A percentile compares a stretch with the other conserved stretches of the same genome.
Evolutionary conservation across 2,888 invertebrate species (phyloP).

Genomic region (Pristionchus fissidentatus): DNA sequence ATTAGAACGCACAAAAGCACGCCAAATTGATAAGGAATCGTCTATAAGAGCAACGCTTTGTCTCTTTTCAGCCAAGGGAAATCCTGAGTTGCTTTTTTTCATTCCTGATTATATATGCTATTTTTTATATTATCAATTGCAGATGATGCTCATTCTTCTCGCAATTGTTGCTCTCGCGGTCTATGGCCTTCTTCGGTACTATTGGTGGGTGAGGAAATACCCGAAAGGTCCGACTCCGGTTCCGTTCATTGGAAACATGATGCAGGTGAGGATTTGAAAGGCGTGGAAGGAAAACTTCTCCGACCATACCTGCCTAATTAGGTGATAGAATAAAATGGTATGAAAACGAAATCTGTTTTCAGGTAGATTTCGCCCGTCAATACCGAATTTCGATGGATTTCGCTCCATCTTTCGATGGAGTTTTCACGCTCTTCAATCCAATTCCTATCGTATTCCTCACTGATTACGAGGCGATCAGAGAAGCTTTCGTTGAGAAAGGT

Average conservation of each 20-base stretch:
- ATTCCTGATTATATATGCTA: background rate
- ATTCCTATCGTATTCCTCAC: conserved; percentile 15
- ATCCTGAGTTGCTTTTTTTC: too few species aligned
- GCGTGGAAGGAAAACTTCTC: background rate
- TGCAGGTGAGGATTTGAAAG: conserved; percentile 7
- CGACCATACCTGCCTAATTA: background rate
- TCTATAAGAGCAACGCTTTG: too few species aligned
- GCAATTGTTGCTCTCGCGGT: background rate
- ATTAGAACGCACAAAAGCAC: too few species aligned
- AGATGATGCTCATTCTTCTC: background rate
- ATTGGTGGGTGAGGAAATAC: background rate
- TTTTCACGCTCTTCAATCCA: background rate
- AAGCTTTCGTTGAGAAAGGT: conserved; percentile 21
- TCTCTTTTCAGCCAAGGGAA: too few species aligned
- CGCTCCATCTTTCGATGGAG: background rate
- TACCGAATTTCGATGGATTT: background rate
- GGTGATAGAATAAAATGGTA: too few species aligned
- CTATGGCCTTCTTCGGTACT: background rate
- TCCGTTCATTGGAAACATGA: background rate
- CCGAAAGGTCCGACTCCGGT: background rate
- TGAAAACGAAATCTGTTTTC: background rate
- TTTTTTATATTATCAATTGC: background rate
- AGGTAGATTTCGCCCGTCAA: conserved; percentile 24
- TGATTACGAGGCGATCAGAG: conserved; percentile 6
- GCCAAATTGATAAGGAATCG: too few species aligned